phyloP scores from a whole-genome alignment of 1,140 invertebrate genomes.

The Battus philenor region DNA sequence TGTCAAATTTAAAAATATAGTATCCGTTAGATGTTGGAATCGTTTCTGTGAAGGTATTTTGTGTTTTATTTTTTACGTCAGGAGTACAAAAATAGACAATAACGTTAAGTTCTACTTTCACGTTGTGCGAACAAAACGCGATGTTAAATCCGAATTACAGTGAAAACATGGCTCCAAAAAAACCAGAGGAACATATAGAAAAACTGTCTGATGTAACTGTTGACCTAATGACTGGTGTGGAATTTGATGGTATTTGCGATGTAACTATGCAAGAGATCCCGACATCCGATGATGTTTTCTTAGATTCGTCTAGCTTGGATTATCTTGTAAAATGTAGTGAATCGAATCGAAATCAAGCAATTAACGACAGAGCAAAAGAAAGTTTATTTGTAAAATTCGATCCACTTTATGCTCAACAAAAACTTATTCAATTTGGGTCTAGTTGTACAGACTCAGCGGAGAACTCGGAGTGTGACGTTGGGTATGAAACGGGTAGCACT shows the following conservation, averaged over 20 bases:
- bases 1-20: constrained; percentile 4
- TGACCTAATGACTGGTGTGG: constrained; percentile 53
- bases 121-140: no score
- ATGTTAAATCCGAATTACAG: no score
- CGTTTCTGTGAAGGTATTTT: not conserved
- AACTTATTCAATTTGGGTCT: constrained; percentile 24
- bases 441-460: constrained; percentile 31
- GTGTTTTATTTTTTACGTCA: constrained; percentile 2
- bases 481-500: constrained; percentile 62
- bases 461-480: constrained; percentile 47
- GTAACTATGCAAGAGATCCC: constrained; percentile 61
- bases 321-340: constrained; percentile 56
- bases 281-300: constrained; percentile 47
- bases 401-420: constrained; percentile 72
- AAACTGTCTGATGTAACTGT: constrained; percentile 38
- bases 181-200: constrained; percentile 26
- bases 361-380: constrained; percentile 70
- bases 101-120: not conserved
- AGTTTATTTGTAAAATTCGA: constrained; percentile 80
- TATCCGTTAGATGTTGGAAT: constrained; percentile 5
- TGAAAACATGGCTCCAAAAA: constrained; percentile 55
- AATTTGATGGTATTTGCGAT: constrained; percentile 59
- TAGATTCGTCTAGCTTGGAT: constrained; percentile 55
- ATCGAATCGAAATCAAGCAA: constrained; percentile 43
- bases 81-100: not conserved